Base-by-base conservation (phyloP, 2,888 invertebrate genomes). In the Eristalis pertinax region DNA sequence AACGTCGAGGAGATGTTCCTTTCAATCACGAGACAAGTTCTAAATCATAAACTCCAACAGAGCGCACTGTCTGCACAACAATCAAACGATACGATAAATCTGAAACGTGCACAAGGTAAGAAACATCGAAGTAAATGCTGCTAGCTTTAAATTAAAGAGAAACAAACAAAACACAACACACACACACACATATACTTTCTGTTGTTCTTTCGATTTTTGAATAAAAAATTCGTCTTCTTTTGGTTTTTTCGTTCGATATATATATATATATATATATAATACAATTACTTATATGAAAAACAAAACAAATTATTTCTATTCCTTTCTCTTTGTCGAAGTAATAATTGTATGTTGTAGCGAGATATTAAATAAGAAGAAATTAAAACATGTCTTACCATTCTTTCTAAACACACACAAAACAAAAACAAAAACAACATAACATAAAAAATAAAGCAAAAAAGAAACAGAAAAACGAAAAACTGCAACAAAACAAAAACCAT, bases 1-100 rank as follows among this genome's bases (percentile, higher is more conserved):
- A 99, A 99, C 94, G 99, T 99, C 78, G 99, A 99, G 94, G 99
- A 99, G 94, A 99, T 99, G 96, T 95, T 96, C 93, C 94, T 96
- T 92, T 95, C 95, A 89, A 95, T 96, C 90, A 96, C 96, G 85
- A 90, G 92, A 89, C 93, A 93, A 91, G 93, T 93, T 89, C 90
- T 93, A 74, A 91, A 92, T 81, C 92, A 93, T 89, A 93, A 93
- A 90, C 89, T 93, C 88, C 91, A 92, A 85, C 90, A 90, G 76
- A 92, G 90, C 89, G 92, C 93, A 85, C 91, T 92, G 87, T 92
- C 92, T 82, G 93, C 92, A 77, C 91, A 91, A 79, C 92, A 92
- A 81, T 81, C 89, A 29, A 92, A 92, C 90, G 93, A 93, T 89
- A 92, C 92, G 69, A 91, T 93, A 76, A 90, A 91, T 88, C 88